Base-by-base conservation (phyloP, 2,797 vertebrate species). In the Morelia viridis region DNA sequence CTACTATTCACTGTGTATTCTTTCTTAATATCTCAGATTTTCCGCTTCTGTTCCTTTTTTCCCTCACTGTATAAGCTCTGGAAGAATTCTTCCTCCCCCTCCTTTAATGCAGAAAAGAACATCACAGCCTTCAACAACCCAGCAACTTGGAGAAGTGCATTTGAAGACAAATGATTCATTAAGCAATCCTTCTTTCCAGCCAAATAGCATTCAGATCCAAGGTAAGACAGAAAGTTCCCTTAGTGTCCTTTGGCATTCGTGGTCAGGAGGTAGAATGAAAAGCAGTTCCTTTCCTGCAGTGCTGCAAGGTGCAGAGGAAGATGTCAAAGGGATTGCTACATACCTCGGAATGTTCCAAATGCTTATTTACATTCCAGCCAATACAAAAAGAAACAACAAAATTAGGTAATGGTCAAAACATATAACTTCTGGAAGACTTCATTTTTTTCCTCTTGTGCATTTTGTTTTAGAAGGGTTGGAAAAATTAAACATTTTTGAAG, bases 131-230 rank as follows among this genome's bases (percentile, higher is more conserved):
- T 68, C 94, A n/a, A 96, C 94, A 3, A n/a, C 94, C 83, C 97
- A 97, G 68, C 97, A 97, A 71, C 76, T 96, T 26, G 61, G 93
- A 12, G 96, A 91, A 71, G 83, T 96, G 4, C 96, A 97, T 91
- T 92, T 97, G 68, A 98, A 98, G 94, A 93, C 94, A 5, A 97
- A 96, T 90, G 96, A 96, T 50, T 60, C 96, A 31, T 93, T 96
- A 93, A 90, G 96, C 89, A 97, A 92, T 80, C 85, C 96, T 89
- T 94, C 97, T 87, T 95, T 97, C 92, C 98, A 97, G 80, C 93
- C 97, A 93, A 97, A 96, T 89, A 96, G 95, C 89, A 95, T 97
- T 93, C 97, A 97, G 4, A 96, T 97, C 61, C 97, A 98, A 93
- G 98, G 98, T 98, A 96, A 97, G 97, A 58, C 58, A 58, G 60